Base-by-base conservation (phyloP, 2,113 vertebrate species). In the Leucosticte australis region DNA sequence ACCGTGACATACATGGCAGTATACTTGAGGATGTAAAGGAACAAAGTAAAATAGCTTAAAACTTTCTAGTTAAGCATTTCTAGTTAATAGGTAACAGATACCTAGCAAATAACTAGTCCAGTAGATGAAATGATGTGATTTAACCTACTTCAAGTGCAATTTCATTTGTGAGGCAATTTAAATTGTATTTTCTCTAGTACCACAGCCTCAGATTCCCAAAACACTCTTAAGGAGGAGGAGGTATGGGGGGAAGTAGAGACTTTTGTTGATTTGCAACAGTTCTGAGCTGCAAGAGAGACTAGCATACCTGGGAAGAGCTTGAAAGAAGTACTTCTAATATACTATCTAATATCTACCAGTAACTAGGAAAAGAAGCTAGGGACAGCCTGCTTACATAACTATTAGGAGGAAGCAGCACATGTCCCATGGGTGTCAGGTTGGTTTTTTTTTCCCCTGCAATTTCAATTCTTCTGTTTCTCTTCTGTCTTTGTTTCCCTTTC, bases 211-310 rank as follows among this genome's bases (percentile, higher is more conserved):
- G 13, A 18, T 91, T 89, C 20, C 13, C 11, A 30, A 42, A 87
- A 63, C 10, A 19, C 6, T 59, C 6, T 49, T 33, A 4, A 4
- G 1, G 3, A 7, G 5, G 15, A 22, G 6, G 23, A 15, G 13
- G 3, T 28, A 5, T 1, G 11, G 7, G 8, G 11, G 27, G 10
- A 31, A 69, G 17, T 8, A 30, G 3, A 85, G 18, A 22, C 8
- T 39, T 37, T 1, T 3, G 2, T 46, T 75, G 53, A n/a, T 31
- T 73, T 83, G 30, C 2, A 68, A 15, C 22, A 26, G 19, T 83
- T 73, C n/a, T 49, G 46, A 57, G 30, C n/a, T 73, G 44, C 10
- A 78, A 14, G 11, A 59, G 35, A 64, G 11, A 35, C 11, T 2
- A 57, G 15, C 6, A 0, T 44, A 39, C 7, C 13, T 64, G 13